These are phyloP conservation scores for Drosophila macrothrix DNA, from an alignment of 2,888 invertebrate genomes.

Conservation along the genomic window DNA sequence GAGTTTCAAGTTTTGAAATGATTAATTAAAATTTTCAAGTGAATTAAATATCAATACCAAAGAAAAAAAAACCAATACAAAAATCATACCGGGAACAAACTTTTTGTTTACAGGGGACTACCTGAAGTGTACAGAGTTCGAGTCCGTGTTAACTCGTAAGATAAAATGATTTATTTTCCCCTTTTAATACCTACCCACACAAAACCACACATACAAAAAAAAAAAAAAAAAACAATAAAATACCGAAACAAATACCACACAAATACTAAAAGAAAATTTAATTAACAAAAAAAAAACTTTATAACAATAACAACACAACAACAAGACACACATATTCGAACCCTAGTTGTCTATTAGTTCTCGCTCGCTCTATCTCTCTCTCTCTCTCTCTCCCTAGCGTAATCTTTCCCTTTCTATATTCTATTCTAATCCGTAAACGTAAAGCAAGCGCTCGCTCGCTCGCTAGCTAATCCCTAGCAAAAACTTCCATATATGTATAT, in stretches of 20 bases:
- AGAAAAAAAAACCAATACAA: conserved; percentile 60
- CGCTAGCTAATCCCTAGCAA: conserved; percentile 18
- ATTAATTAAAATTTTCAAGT: conserved; percentile 27
- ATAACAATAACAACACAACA: conserved; percentile 27
- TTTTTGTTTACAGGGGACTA: conserved; percentile 87
- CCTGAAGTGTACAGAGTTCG: conserved; percentile 93
- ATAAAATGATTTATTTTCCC: conserved; percentile 83
- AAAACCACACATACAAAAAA: conserved; percentile 15
- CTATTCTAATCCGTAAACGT: conserved; percentile 4
- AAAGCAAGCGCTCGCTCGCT: conserved; percentile 21
- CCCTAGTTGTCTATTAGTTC: conserved; percentile 56
- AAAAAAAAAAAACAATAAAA: conserved; percentile 26
- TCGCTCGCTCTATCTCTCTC: conserved; percentile 14
- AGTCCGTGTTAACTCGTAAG: conserved; percentile 95
- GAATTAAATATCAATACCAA: conserved; percentile 36
- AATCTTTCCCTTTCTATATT: conserved; percentile 9
- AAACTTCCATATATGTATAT: conserved; percentile 13
- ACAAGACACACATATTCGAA: conserved; percentile 36
- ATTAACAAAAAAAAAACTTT: conserved; percentile 23
- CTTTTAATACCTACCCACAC: conserved; percentile 40
- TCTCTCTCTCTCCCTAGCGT: conserved; percentile 24
- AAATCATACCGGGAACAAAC: conserved; percentile 81
- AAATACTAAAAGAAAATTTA: conserved; percentile 37
- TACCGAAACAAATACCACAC: conserved; percentile 35
- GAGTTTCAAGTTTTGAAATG: conserved; percentile 29